A percentile compares a stretch with the other conserved stretches of the same genome.
phyloP scores from a whole-genome alignment of 1,140 invertebrate species.

The Bombus balteatus region DNA sequence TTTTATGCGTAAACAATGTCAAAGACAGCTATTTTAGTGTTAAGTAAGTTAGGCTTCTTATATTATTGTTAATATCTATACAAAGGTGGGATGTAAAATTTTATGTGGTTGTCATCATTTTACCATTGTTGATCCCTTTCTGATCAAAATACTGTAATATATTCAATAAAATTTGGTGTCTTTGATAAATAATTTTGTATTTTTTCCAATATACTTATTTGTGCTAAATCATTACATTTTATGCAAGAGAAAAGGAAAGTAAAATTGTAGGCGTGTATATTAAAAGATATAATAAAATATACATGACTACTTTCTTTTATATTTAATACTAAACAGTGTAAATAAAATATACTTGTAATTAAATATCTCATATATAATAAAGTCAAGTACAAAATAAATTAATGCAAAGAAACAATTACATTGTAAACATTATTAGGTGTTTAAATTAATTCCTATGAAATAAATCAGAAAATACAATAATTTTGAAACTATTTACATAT shows the following conservation, averaged over 20 bases:
- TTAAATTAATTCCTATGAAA: not conserved
- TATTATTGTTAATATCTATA: slow-evolving; percentile 73
- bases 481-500: not conserved
- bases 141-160: slow-evolving; percentile 66
- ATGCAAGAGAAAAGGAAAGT: not conserved
- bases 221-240: not conserved
- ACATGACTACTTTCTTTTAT: not conserved
- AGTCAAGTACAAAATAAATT: slow-evolving; percentile 12
- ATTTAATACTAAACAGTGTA: not conserved
- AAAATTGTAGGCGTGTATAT: not conserved
- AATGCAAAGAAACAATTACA: not conserved
- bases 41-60: slow-evolving; percentile 65
- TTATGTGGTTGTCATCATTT: slow-evolving; percentile 57
- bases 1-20: slow-evolving; percentile 67
- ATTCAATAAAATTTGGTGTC: slow-evolving; percentile 74
- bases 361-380: not conserved
- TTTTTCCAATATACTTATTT: not conserved
- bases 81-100: slow-evolving; percentile 49
- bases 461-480: not conserved
- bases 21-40: slow-evolving; percentile 66
- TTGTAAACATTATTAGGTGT: not conserved
- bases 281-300: not conserved
- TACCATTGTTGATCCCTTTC: slow-evolving; percentile 51
- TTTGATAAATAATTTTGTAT: slow-evolving; percentile 63
- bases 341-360: not conserved